Conservation (phyloP, 2,888 invertebrate genomes). For the Herminia tarsipennalis region DNA sequence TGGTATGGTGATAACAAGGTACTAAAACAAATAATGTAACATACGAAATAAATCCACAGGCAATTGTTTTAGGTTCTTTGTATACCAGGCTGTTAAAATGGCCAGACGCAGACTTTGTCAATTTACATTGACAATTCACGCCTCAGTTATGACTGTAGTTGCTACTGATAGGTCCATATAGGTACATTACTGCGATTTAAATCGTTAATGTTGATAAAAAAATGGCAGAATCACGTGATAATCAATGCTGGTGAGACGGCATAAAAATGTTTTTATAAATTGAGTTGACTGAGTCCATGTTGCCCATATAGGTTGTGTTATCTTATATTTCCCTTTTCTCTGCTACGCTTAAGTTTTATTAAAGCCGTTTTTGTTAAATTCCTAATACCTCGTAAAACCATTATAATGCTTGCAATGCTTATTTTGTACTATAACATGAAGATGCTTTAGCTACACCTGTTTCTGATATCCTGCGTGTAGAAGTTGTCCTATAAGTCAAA, state of each 20-base stretch:
- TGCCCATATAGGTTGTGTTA: too few species aligned
- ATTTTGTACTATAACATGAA: too few species aligned
- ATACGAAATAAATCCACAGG: not conserved
- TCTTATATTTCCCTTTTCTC: too few species aligned
- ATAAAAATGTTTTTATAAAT: slow-evolving; percentile 30
- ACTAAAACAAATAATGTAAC: not conserved
- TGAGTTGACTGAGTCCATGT: not conserved
- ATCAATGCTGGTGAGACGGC: slow-evolving; percentile 23
- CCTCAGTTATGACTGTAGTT: slow-evolving; percentile 30
- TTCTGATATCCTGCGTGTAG: too few species aligned
- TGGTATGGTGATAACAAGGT: not conserved
- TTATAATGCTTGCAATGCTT: too few species aligned
- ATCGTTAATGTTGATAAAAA: slow-evolving; percentile 30
- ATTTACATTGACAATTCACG: slow-evolving; percentile 40
- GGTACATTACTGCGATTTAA: slow-evolving; percentile 17
- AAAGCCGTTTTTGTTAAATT: too few species aligned
- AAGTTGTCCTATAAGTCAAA: too few species aligned
- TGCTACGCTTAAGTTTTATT: too few species aligned
- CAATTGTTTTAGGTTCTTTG: slow-evolving; percentile 19
- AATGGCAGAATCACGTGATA: slow-evolving; percentile 29
- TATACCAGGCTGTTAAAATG: slow-evolving; percentile 24
- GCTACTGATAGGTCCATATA: slow-evolving; percentile 14
- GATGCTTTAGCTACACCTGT: too few species aligned
- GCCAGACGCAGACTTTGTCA: slow-evolving; percentile 26
- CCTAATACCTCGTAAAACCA: too few species aligned